Percentiles rank a stretch among this genome's conserved stretches.
phyloP scores from a whole-genome alignment of 2,888 invertebrate genomes.

The Oxyteleia sp. region DNA sequence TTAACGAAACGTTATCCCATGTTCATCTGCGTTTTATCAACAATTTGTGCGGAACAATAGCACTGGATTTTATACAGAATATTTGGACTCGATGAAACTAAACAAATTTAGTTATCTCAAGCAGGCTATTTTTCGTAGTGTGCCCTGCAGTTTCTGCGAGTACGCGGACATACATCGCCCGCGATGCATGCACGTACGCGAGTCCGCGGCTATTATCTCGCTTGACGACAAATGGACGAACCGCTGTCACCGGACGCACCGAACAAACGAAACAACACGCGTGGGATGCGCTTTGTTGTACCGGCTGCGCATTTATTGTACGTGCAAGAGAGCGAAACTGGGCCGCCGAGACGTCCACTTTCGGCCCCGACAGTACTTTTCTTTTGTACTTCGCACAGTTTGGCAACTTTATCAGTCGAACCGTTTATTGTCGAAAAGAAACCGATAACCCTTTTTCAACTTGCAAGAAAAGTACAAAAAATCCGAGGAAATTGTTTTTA shows the following conservation, averaged over 20 bases:
- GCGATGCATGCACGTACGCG: neutral
- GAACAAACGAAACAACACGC: slow-evolving; percentile 59
- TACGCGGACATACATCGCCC: neutral
- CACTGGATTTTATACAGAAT: neutral
- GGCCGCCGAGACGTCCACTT: slow-evolving; percentile 50
- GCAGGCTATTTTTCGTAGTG: slow-evolving; percentile 16
- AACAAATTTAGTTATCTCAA: slow-evolving; percentile 27
- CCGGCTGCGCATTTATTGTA: slow-evolving; percentile 37
- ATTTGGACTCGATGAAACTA: slow-evolving; percentile 12
- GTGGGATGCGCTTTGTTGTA: slow-evolving; percentile 38
- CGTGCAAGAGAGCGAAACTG: slow-evolving; percentile 57
- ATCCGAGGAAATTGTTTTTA: too few species aligned
- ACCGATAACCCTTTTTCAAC: slow-evolving; percentile 1
- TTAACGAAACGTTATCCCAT: neutral
- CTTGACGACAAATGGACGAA: slow-evolving; percentile 57
- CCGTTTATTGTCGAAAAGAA: slow-evolving; percentile 15
- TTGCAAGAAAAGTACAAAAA: neutral
- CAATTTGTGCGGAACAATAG: slow-evolving; percentile 12
- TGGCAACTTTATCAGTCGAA: slow-evolving; percentile 39
- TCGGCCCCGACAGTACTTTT: slow-evolving; percentile 25
- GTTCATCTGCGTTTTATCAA: neutral
- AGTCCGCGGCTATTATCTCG: slow-evolving; percentile 46
- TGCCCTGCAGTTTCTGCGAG: neutral
- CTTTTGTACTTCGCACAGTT: slow-evolving; percentile 27
- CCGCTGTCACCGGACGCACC: slow-evolving; percentile 41